These are phyloP conservation scores for Macrostomum lignano DNA, from an alignment of 1,140 invertebrate genomes.

Conservation along the genomic window DNA sequence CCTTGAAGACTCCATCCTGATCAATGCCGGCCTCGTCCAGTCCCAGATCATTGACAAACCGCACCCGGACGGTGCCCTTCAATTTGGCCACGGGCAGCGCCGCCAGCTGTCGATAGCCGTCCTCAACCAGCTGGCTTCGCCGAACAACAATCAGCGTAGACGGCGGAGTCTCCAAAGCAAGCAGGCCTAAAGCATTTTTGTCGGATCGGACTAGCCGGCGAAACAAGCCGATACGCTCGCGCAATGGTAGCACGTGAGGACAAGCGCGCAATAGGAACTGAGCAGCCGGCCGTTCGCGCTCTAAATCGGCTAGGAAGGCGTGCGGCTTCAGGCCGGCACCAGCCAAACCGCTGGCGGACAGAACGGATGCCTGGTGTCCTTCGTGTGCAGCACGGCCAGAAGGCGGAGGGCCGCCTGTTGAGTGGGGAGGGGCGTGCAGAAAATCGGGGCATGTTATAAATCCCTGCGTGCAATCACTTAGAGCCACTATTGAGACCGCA, in stretches of 20 bases:
- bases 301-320: conserved; percentile 57
- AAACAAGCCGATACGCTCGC: conserved; percentile 71
- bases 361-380: too few species aligned
- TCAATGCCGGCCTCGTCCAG: conserved; percentile 95
- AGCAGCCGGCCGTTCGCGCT: conserved; percentile 53
- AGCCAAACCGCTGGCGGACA: too few species aligned
- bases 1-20: conserved; percentile 91
- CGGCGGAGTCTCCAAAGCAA: conserved; percentile 42
- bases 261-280: conserved; percentile 65
- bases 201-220: conserved; percentile 64
- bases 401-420: too few species aligned
- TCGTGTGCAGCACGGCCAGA: too few species aligned
- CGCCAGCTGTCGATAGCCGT: conserved; percentile 73
- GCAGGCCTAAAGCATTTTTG: conserved; percentile 51
- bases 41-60: conserved; percentile 81
- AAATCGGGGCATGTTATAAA: too few species aligned
- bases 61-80: conserved; percentile 72
- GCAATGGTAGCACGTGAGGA: conserved; percentile 81
- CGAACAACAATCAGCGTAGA: conserved; percentile 66
- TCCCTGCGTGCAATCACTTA: too few species aligned
- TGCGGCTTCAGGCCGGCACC: conserved; percentile 59
- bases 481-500: too few species aligned
- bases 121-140: conserved; percentile 62
- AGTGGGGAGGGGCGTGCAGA: too few species aligned
- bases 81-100: conserved; percentile 50